Percentiles rank a stretch among this genome's conserved stretches.
These are phyloP conservation scores for Tokudaia tokunoshimensis DNA, from an alignment of 2,797 vertebrate species.

Conservation along the genomic window DNA sequence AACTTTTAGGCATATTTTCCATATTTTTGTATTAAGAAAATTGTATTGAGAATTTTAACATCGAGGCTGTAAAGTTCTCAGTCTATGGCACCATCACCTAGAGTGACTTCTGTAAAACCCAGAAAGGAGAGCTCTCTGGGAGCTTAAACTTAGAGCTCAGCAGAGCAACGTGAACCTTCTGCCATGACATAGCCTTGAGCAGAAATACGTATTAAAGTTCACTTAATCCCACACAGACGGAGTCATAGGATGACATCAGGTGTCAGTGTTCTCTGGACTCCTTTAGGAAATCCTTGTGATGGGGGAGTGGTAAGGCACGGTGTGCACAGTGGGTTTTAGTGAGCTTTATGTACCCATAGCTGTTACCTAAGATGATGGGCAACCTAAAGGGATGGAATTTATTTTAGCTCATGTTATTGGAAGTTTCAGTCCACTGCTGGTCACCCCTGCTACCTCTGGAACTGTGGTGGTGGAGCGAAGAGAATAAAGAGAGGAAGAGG, in stretches of 20 bases:
- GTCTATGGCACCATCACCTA: not conserved
- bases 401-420: not conserved
- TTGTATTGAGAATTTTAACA: not conserved
- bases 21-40: not conserved
- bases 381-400: not conserved
- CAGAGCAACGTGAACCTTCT: not conserved
- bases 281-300: not conserved
- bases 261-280: not conserved
- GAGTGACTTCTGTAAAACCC: not conserved
- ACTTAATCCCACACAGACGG: not conserved
- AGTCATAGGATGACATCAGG: not conserved
- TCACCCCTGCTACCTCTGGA: not conserved
- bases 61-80: not conserved
- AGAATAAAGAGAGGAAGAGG: not conserved
- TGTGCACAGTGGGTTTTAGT: not conserved
- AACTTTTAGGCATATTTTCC: not conserved
- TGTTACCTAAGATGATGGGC: not conserved
- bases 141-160: not conserved
- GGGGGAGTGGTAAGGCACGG: too few species aligned
- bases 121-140: not conserved
- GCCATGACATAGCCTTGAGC: not conserved
- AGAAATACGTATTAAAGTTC: not conserved
- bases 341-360: not conserved
- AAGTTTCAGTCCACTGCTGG: too few species aligned
- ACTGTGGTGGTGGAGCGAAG: not conserved